Percentiles rank a stretch among this genome's conserved stretches.
These are phyloP conservation scores for Arothron firmamentum DNA, from an alignment of 2,113 vertebrate genomes.

Conservation along the genomic window DNA sequence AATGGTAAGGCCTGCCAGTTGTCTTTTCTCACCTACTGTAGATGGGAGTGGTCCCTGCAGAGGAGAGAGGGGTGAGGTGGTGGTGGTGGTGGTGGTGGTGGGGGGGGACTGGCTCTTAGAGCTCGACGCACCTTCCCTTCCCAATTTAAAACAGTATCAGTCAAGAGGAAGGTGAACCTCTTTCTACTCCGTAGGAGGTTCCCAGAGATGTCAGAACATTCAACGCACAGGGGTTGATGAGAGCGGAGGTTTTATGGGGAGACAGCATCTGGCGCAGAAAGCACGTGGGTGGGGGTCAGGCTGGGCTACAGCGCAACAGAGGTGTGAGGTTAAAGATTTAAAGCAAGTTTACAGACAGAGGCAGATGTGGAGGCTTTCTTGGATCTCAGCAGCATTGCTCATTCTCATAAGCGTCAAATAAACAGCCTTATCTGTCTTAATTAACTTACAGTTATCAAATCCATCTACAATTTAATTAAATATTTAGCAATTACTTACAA, in stretches of 20 bases:
- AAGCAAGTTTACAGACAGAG: slow-evolving; percentile 18
- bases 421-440: slow-evolving; percentile 2
- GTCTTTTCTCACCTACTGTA: slow-evolving; percentile 40
- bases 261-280: slow-evolving; percentile 21
- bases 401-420: not conserved
- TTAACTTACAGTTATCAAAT: not conserved
- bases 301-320: slow-evolving; percentile 7
- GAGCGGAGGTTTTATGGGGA: slow-evolving; percentile 35
- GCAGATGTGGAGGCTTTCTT: slow-evolving; percentile 16
- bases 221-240: slow-evolving; percentile 34
- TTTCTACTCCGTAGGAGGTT: slow-evolving; percentile 43
- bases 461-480: not conserved
- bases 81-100: no score
- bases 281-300: slow-evolving; percentile 3
- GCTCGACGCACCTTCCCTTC: slow-evolving; percentile 31
- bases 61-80: slow-evolving; percentile 11
- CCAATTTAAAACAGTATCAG: slow-evolving; percentile 44
- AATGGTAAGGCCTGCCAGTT: slow-evolving; percentile 3
- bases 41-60: slow-evolving; percentile 30
- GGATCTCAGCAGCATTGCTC: slow-evolving; percentile 13
- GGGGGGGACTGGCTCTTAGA: slow-evolving; percentile 29
- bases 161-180: slow-evolving; percentile 27
- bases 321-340: slow-evolving; percentile 7
- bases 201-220: slow-evolving; percentile 31
- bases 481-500: not conserved